Base-by-base conservation (phyloP, 1,140 invertebrate genomes). In the Drosophila nigrodunni region DNA sequence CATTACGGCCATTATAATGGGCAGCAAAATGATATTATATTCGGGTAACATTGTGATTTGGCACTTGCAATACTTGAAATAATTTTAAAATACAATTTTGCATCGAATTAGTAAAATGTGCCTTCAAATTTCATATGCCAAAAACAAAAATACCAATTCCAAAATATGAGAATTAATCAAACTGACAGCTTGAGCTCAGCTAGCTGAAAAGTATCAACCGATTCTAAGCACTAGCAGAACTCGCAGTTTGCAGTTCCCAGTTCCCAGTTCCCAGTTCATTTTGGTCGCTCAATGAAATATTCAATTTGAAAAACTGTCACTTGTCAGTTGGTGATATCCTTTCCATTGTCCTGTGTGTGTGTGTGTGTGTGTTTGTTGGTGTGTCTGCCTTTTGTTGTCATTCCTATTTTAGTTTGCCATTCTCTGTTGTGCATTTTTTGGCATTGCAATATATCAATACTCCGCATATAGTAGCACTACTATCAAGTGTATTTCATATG, bases 291-390 rank as follows among this genome's bases (percentile, higher is more conserved):
- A 70, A 61, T 70, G 49, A 64, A 61, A 83, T 77, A 83, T 85
- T 85, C 80, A 83, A 83, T 83, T 82, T 85, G 68, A 77, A 80
- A 83, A 82, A 80, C 59, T 83, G 80, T 83, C 80, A 83, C 80
- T 83, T 85, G 80, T 83, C 80, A 83, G 68, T 62, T 85, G 66
- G 81, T 50, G 77, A 83, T 57, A 62, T 60, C 57, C 34, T 64
- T 70, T 54, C 47, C 30, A 77, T 81, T 81, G 64, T 82, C 73
- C 21, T 46, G 13, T 65, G 11, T 34, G 18, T 10, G 25, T 49
- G 21, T 21, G 21, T 25, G 47, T 15, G 18, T 25, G 21, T 49
- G 44, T 18, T 0, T 21, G 18, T 21, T 49, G 18, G 18, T 43
- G 41, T 25, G 18, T 25, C 18, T 25, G 65, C 44, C 78, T 67